Evolutionary conservation across 1,140 invertebrate genomes (phyloP), one percentile per base, ranked within the genome.

Genomic region (Augochlora pura): DNA sequence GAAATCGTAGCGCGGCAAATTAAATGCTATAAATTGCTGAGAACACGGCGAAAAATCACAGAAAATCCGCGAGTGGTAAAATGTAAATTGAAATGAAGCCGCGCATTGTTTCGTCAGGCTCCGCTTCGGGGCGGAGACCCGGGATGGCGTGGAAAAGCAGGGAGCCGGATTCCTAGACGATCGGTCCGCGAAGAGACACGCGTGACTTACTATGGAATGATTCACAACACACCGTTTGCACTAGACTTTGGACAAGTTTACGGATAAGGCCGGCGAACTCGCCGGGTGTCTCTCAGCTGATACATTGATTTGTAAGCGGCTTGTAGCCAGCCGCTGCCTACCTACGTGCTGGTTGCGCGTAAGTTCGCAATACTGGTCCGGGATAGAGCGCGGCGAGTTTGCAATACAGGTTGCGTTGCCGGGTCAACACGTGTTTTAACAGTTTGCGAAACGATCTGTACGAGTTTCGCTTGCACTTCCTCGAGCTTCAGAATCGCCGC

Each of bases 231-330:
- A 27, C 3, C 57, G 59, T 10, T 65, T 42, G 59, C 65, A 75
- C 72, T 85, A 77, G 84, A 82, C 83, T 89, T 89, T 88, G 86
- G 85, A 88, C 86, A 85, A 83, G 82, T 87, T 83, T 87, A 82
- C 87, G 66, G 80, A 88, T 88, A 89, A 87, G 88, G 87, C 54
- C 57, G 21, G 27, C 67, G 63, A 68, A 65, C 49, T 25, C 49
- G 63, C 2, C 7, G 10, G 14, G 39, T 39, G 42, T 21, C 18
- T 21, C 18, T 63, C 59, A 66, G 62, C 63, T 66, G 65, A 66
- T 68, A 18, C 25, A 62, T 14, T n/a, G 39, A 60, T 69, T 77
- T 49, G 42, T 63, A 67, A 16, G 8, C 7, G 14, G 27, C 60
- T 39, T 54, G 68, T 32, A 77, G 6, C 32, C n/a, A 12, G n/a